Conservation (phyloP, 2,888 invertebrate species). For the Frankliniella intonsa region DNA sequence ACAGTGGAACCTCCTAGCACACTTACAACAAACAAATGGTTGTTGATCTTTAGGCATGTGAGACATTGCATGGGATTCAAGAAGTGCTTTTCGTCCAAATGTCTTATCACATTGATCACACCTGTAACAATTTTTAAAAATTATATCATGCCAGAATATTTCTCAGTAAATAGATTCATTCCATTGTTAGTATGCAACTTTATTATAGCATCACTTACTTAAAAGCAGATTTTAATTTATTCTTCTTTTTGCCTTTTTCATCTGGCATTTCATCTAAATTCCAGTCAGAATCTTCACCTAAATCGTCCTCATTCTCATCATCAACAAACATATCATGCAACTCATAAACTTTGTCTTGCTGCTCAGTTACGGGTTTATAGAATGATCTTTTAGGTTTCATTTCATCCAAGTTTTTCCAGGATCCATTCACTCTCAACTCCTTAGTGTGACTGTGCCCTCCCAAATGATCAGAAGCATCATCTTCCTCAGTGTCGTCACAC, state of each 20-base stretch:
- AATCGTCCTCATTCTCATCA: not conserved
- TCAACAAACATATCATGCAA: slow-evolving; percentile 34
- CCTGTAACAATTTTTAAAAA: slow-evolving; percentile 41
- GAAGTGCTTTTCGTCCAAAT: slow-evolving; percentile 49
- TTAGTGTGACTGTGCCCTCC: slow-evolving; percentile 21
- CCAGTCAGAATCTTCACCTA: slow-evolving; percentile 45
- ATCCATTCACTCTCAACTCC: slow-evolving; percentile 22
- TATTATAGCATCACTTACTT: slow-evolving; percentile 52
- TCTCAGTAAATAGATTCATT: slow-evolving; percentile 23
- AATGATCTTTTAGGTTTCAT: slow-evolving; percentile 28
- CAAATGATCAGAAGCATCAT: slow-evolving; percentile 5
- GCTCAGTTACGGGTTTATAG: not conserved
- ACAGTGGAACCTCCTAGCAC: slow-evolving; percentile 51
- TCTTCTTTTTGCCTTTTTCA: not conserved
- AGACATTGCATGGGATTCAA: slow-evolving; percentile 52
- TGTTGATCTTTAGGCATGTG: slow-evolving; percentile 54
- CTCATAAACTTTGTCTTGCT: not conserved
- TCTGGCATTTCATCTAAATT: not conserved
- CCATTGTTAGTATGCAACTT: slow-evolving; percentile 54
- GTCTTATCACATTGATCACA: slow-evolving; percentile 55
- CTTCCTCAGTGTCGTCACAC: slow-evolving; percentile 24
- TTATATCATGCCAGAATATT: not conserved
- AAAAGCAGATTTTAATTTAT: slow-evolving; percentile 44
- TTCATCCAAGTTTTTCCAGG: slow-evolving; percentile 27
- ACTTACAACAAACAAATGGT: slow-evolving; percentile 49